Evolutionary conservation across 2,113 vertebrate genomes (phyloP).

Genomic region (Oncorhynchus masou): DNA sequence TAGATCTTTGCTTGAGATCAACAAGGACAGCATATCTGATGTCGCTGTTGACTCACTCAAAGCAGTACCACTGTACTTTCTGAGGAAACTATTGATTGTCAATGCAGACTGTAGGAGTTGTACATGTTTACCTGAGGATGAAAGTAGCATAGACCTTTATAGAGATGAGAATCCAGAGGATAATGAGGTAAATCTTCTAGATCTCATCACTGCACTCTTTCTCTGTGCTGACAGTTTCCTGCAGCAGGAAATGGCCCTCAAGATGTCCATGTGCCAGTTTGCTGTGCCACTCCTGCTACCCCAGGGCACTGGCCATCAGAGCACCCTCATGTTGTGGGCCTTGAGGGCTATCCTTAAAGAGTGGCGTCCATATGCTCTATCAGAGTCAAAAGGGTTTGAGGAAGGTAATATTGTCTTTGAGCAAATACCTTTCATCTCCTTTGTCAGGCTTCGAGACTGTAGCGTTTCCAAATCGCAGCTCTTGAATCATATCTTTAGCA

Average conservation of each 20-base stretch:
- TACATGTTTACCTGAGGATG: not conserved
- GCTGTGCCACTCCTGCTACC: conserved; percentile 47
- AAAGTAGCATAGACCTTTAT: not conserved
- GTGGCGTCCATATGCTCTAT: conserved; percentile 32
- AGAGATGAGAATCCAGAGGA: not conserved
- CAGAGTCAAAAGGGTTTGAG: conserved; percentile 37
- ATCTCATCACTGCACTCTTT: conserved; percentile 68
- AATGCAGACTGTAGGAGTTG: conserved; percentile 42
- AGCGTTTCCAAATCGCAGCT: conserved; percentile 73
- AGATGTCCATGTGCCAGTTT: conserved; percentile 74
- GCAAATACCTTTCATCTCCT: conserved; percentile 60
- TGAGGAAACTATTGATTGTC: conserved; percentile 44
- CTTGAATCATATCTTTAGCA: conserved; percentile 67
- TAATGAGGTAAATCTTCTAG: conserved; percentile 49
- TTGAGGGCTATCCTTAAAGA: conserved; percentile 65
- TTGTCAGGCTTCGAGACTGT: conserved; percentile 69
- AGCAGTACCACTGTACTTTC: conserved; percentile 41
- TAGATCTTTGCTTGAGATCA: conserved; percentile 46
- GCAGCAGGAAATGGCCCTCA: conserved; percentile 67
- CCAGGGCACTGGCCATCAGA: conserved; percentile 42
- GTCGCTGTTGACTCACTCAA: not conserved
- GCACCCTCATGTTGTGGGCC: conserved; percentile 69
- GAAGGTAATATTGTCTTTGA: conserved; percentile 52
- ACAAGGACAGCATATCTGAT: conserved; percentile 19
- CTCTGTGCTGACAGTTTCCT: conserved; percentile 70